Conservation (phyloP, 2,797 vertebrate species). For the Hippoglossus hippoglossus region DNA sequence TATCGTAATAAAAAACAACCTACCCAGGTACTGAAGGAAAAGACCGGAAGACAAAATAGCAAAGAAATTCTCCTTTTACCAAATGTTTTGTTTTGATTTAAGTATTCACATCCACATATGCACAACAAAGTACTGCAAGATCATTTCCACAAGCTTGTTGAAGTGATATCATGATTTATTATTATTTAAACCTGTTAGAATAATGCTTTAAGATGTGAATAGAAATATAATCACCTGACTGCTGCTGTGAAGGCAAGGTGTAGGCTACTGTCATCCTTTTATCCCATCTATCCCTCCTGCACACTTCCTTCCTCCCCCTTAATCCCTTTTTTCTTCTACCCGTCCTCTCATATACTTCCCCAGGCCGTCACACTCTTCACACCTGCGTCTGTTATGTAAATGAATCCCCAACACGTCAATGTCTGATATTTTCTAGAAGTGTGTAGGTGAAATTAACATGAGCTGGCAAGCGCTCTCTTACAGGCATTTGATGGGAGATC, state of each 20-base stretch:
- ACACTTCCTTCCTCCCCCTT: conserved; percentile 13
- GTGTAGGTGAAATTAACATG: background rate
- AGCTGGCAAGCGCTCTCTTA: conserved; percentile 13
- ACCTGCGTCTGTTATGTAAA: conserved; percentile 12
- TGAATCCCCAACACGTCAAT: background rate
- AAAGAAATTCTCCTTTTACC: no score
- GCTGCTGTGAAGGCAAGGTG: background rate
- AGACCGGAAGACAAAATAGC: no score
- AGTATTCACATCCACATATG: background rate
- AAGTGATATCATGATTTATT: background rate
- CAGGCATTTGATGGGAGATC: conserved; percentile 11
- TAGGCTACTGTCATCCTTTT: background rate
- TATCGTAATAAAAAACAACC: no score
- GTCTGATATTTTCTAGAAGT: background rate
- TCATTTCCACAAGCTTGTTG: background rate
- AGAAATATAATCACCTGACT: background rate
- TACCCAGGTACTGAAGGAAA: no score
- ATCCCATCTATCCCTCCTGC: conserved; percentile 6
- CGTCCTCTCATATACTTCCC: conserved; percentile 11
- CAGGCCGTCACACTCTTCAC: background rate
- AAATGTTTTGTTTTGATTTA: background rate
- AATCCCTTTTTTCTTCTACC: conserved; percentile 12
- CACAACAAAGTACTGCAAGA: background rate
- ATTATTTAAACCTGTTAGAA: background rate
- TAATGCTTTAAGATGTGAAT: background rate